Conservation (phyloP, 2,797 vertebrate genomes). For the Clarias laeviceps region DNA sequence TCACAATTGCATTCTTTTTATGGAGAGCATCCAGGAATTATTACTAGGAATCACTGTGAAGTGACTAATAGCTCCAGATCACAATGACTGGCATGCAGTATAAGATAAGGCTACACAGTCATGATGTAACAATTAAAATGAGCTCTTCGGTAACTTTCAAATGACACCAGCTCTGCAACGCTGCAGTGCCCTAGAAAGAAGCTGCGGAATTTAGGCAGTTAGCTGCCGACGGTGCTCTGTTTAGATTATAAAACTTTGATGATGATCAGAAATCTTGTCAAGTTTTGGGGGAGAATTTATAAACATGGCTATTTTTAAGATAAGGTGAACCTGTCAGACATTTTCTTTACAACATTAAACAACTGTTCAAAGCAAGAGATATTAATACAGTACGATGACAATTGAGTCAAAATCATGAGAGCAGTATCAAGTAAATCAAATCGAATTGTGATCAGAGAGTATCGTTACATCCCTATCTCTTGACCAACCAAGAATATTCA, state of each 20-base stretch:
- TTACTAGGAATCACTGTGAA: not conserved
- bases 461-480: not conserved
- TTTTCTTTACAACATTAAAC: too few species aligned
- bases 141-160: not conserved
- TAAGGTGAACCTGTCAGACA: too few species aligned
- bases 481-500: not conserved
- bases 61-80: not conserved
- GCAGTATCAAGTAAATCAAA: too few species aligned
- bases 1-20: not conserved
- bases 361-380: too few species aligned
- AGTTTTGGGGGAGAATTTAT: not conserved
- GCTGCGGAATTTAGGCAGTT: too few species aligned
- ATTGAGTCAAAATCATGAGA: too few species aligned
- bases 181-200: too few species aligned
- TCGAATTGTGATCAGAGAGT: not conserved
- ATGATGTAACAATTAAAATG: not conserved
- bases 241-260: not conserved
- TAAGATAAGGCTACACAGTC: not conserved
- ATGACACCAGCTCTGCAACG: not conserved
- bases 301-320: too few species aligned
- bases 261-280: not conserved
- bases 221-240: not conserved
- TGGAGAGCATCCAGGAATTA: not conserved
- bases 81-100: not conserved
- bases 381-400: too few species aligned